Conservation (phyloP, 2,797 vertebrate genomes). For the Alosa sapidissima region DNA sequence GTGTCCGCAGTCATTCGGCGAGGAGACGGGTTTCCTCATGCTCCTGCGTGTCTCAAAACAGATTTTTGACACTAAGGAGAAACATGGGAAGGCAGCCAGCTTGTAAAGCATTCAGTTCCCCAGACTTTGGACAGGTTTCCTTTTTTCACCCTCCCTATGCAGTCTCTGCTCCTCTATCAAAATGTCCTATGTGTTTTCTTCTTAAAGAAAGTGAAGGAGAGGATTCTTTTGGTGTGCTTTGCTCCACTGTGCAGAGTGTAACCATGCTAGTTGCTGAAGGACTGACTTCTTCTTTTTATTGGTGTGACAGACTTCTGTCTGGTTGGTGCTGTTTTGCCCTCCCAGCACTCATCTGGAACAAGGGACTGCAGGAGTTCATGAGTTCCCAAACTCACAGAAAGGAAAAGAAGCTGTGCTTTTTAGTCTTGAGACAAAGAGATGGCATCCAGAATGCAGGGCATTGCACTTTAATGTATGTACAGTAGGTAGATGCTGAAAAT, state of each 20-base stretch:
- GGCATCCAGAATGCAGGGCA: background rate
- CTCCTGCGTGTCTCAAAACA: conserved; percentile 57
- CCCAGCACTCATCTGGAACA: conserved; percentile 19
- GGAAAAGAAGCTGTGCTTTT: background rate
- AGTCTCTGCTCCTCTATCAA: conserved; percentile 35
- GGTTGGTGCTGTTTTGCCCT: conserved; percentile 28
- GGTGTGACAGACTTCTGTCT: conserved; percentile 38
- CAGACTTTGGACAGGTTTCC: conserved; percentile 50
- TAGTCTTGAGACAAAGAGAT: background rate
- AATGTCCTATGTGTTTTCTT: background rate
- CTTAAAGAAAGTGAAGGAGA: background rate
- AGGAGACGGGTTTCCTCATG: conserved; percentile 36
- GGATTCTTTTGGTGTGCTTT: conserved; percentile 6
- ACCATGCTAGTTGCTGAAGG: conserved; percentile 24
- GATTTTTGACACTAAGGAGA: conserved; percentile 60
- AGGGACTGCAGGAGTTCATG: background rate
- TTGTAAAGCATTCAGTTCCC: conserved; percentile 61
- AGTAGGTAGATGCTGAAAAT: background rate
- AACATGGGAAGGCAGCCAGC: conserved; percentile 59
- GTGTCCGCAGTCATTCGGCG: conserved; percentile 53
- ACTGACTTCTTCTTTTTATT: conserved; percentile 40
- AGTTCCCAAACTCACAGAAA: conserved; percentile 6
- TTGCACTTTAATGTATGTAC: background rate
- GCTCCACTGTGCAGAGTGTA: background rate
- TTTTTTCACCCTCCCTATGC: background rate